A percentile compares a stretch with the other conserved stretches of the same genome.
Conservation (phyloP, 2,888 invertebrate genomes). For the Automeris io region DNA sequence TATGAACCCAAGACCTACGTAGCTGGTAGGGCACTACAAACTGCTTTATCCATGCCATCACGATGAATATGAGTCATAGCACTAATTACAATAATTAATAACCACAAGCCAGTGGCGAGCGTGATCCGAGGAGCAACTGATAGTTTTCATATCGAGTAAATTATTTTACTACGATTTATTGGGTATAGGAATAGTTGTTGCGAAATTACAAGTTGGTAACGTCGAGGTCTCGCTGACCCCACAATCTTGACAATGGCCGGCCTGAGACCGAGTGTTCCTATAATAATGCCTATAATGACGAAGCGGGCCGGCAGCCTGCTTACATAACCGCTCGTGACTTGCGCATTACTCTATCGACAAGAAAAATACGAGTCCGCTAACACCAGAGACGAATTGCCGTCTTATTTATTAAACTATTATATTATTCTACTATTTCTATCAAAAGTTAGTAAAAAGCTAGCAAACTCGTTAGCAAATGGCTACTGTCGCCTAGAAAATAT, state of each 20-base stretch:
- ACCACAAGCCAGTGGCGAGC: constrained; percentile 54
- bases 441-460: too few species aligned
- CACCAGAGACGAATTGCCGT: constrained; percentile 35
- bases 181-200: constrained; percentile 63
- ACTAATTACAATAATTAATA: constrained; percentile 68
- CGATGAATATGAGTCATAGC: constrained; percentile 20
- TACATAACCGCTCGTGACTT: constrained; percentile 76
- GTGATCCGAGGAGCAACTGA: constrained; percentile 38
- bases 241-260: constrained; percentile 75
- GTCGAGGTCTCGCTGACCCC: constrained; percentile 63
- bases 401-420: too few species aligned
- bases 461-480: too few species aligned
- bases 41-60: too few species aligned
- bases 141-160: constrained; percentile 33
- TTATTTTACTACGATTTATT: constrained; percentile 70
- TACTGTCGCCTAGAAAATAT: too few species aligned
- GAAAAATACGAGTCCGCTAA: constrained; percentile 59
- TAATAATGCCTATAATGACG: constrained; percentile 71
- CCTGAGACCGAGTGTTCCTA: constrained; percentile 57
- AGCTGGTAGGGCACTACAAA: too few species aligned
- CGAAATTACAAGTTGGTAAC: constrained; percentile 68
- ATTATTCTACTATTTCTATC: too few species aligned
- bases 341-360: constrained; percentile 70
- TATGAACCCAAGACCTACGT: too few species aligned
- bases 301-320: constrained; percentile 67